Conservation (phyloP, 2,797 vertebrate genomes). For the Emydoidea blandingii region DNA sequence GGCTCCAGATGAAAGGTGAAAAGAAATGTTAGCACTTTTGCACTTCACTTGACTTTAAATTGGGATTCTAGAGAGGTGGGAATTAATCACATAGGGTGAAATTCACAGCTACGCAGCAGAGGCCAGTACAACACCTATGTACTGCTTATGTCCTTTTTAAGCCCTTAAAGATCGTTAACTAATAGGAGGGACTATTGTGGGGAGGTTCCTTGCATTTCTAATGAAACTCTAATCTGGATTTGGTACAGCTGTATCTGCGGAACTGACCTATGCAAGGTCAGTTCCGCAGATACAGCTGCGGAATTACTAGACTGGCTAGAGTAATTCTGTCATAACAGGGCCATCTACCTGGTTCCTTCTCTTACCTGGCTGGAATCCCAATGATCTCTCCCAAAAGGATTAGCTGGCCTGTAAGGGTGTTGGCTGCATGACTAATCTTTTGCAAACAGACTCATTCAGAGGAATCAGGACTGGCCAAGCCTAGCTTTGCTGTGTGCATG, state of each 20-base stretch:
- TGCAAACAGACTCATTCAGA: slow-evolving; percentile 55
- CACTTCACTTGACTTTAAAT: not conserved
- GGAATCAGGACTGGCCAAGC: slow-evolving; percentile 15
- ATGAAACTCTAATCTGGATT: not conserved
- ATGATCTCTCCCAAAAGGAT: slow-evolving; percentile 46
- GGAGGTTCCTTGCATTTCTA: not conserved
- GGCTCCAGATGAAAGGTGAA: not conserved
- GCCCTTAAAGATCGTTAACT: not conserved
- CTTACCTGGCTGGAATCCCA: slow-evolving; percentile 44
- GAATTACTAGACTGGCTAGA: slow-evolving; percentile 48
- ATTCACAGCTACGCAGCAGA: not conserved
- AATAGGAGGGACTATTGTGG: not conserved
- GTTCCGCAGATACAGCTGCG: too few species aligned
- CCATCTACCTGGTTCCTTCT: not conserved
- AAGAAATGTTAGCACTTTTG: not conserved
- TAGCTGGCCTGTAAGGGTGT: slow-evolving; percentile 60
- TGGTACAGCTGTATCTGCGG: not conserved
- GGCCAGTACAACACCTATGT: not conserved
- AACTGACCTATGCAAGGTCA: too few species aligned
- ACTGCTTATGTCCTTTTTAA: not conserved
- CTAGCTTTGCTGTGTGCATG: slow-evolving; percentile 38
- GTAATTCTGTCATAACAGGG: slow-evolving; percentile 42
- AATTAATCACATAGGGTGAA: not conserved
- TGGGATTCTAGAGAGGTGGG: not conserved
- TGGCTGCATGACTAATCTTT: slow-evolving; percentile 70